Base-by-base conservation (phyloP, 2,888 invertebrate genomes). In the Apeira syringaria region DNA sequence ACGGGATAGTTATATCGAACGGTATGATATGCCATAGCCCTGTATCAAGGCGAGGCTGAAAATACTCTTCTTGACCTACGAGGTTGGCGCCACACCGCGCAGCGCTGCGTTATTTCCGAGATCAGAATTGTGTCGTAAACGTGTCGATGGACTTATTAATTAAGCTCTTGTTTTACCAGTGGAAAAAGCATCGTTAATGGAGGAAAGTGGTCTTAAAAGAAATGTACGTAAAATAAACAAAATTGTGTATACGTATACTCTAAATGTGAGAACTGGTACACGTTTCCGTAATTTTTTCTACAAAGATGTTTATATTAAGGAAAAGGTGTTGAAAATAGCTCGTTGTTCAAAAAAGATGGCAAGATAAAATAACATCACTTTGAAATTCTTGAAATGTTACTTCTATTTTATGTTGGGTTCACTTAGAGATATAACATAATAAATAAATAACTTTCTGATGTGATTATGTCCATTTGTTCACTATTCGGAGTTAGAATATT, bases 21-120 rank as follows among this genome's bases (percentile, higher is more conserved):
- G 30, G 70, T 77, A 74, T 82, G 76, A 82, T 80, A 79, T 81
- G 80, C 76, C 77, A 76, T 78, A 84, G 87, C 84, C 86, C 85
- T 84, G 84, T 82, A 84, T 80, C 85, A 88, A 88, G 87, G 88
- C 80, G 85, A 88, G 70, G 68, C 80, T 78, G 61, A 76, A 89
- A 88, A 89, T 87, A 88, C 68, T 64, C 82, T 68, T 74, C 79
- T 78, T 87, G 86, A 88, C 87, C 87, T 85, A 85, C 85, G 84
- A 60, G 65, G 74, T 53, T 64, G 74, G 68, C 73, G 73, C 70
- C 69, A 64, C 64, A 54, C 63, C 63, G 65, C 31, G n/a, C 3
- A 8, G 4, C 62, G 64, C 33, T 10, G 30, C 61, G 74, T 75
- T 81, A 80, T 81, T 78, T 80, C 53, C 64, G 72, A 70, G 66